phyloP scores from a whole-genome alignment of 2,113 vertebrate species.

The Perca fluviatilis region DNA sequence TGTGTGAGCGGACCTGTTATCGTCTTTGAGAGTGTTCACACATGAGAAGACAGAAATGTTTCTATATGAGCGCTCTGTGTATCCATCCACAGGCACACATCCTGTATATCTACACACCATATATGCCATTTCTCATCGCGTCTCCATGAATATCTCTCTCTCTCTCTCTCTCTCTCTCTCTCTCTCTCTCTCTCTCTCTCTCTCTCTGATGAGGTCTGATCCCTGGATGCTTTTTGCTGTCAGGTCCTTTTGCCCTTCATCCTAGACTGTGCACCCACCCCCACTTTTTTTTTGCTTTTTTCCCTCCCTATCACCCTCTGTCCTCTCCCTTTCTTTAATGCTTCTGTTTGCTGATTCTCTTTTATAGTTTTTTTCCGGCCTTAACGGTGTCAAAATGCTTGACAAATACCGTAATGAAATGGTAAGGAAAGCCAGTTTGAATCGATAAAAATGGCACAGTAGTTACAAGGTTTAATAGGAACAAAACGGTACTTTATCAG shows the following conservation, averaged over 20 bases:
- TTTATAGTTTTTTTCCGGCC: slow-evolving; percentile 26
- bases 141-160: slow-evolving; percentile 24
- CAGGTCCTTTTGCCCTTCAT: slow-evolving; percentile 45
- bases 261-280: not conserved
- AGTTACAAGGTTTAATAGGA: slow-evolving; percentile 31
- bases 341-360: slow-evolving; percentile 25
- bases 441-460: slow-evolving; percentile 47
- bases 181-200: slow-evolving; percentile 2
- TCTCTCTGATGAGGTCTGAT: slow-evolving; percentile 43
- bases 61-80: not conserved
- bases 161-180: not conserved
- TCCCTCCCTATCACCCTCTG: not conserved
- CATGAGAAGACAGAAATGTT: slow-evolving; percentile 24
- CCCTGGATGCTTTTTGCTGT: slow-evolving; percentile 49
- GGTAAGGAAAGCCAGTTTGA: slow-evolving; percentile 49
- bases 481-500: slow-evolving; percentile 3
- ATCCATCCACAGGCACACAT: not conserved
- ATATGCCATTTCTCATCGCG: slow-evolving; percentile 9
- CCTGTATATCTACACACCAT: not conserved
- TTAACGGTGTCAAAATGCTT: slow-evolving; percentile 35
- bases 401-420: slow-evolving; percentile 44
- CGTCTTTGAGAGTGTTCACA: slow-evolving; percentile 31
- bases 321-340: slow-evolving; percentile 15
- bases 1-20: slow-evolving; percentile 1
- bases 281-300: not conserved